Percentiles rank a stretch among this genome's conserved stretches.
These are phyloP conservation scores for Euphydryas editha DNA, from an alignment of 2,888 invertebrate genomes.

Conservation along the genomic window DNA sequence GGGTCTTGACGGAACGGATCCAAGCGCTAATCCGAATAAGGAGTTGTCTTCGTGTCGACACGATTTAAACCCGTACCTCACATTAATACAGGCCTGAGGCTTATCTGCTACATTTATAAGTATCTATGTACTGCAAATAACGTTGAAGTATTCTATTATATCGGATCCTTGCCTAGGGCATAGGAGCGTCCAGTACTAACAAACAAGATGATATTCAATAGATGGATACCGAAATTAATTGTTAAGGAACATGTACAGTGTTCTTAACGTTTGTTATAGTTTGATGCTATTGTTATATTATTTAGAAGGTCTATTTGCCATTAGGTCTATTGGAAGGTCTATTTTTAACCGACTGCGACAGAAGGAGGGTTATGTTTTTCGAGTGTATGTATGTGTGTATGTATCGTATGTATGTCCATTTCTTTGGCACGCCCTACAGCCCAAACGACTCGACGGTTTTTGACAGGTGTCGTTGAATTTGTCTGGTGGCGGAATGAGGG, in stretches of 20 bases:
- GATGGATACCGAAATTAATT: not conserved
- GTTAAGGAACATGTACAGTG: not conserved
- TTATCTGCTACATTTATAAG: slow-evolving; percentile 59
- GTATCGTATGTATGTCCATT: too few species aligned
- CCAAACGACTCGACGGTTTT: too few species aligned
- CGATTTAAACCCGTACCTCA: slow-evolving; percentile 62
- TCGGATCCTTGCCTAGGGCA: slow-evolving; percentile 78
- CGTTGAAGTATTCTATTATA: slow-evolving; percentile 82
- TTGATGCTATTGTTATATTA: not conserved
- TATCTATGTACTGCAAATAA: slow-evolving; percentile 79
- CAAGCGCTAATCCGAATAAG: slow-evolving; percentile 47
- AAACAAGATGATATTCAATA: slow-evolving; percentile 72
- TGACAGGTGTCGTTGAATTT: too few species aligned
- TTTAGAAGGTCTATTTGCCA: too few species aligned
- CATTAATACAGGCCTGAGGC: slow-evolving; percentile 74
- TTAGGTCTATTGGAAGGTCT: too few species aligned
- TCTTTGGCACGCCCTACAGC: too few species aligned
- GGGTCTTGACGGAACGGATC: slow-evolving; percentile 47
- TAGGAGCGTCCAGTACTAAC: slow-evolving; percentile 75
- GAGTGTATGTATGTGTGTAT: too few species aligned
- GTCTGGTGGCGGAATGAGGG: too few species aligned
- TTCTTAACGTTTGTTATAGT: slow-evolving; percentile 3
- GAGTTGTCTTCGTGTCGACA: slow-evolving; percentile 59
- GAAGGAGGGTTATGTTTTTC: not conserved
- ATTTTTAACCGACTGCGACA: too few species aligned